phyloP scores from a whole-genome alignment of 2,888 invertebrate species.

The Drosophila anceps region DNA sequence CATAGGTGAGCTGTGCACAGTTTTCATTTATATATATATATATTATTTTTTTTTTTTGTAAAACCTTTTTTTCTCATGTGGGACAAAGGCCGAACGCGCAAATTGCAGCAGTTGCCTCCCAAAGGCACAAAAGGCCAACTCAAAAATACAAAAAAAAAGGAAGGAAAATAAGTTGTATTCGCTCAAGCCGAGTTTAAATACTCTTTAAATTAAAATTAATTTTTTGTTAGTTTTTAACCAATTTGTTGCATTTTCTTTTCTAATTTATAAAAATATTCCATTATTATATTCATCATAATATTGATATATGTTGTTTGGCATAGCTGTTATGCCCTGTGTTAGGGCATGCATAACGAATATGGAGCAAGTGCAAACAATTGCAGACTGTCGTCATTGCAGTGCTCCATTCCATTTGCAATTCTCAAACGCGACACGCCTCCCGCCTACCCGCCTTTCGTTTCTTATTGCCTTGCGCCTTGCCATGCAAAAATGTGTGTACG shows the following conservation, averaged over 20 bases:
- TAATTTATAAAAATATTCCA: neutral
- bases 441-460: conserved; percentile 10
- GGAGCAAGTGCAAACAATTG: conserved; percentile 70
- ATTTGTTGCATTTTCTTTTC: neutral
- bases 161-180: neutral
- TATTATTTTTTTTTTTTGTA: conserved; percentile 20
- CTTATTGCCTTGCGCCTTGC: conserved; percentile 41
- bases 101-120: conserved; percentile 57
- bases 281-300: neutral
- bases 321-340: neutral
- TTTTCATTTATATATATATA: no score
- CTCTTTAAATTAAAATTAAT: neutral
- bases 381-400: conserved; percentile 35
- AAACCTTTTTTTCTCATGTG: conserved; percentile 16
- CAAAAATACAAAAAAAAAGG: conserved; percentile 4
- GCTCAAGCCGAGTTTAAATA: neutral
- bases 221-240: neutral
- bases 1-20: conserved; percentile 27
- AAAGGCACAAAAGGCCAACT: conserved; percentile 40
- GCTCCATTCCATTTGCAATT: conserved; percentile 21
- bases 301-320: no score
- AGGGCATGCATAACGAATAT: conserved; percentile 22
- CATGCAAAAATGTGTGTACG: conserved; percentile 55
- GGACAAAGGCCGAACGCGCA: conserved; percentile 52
- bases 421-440: conserved; percentile 7